These are phyloP conservation scores for Hesperia comma DNA, from an alignment of 2,888 invertebrate genomes.

Conservation along the genomic window DNA sequence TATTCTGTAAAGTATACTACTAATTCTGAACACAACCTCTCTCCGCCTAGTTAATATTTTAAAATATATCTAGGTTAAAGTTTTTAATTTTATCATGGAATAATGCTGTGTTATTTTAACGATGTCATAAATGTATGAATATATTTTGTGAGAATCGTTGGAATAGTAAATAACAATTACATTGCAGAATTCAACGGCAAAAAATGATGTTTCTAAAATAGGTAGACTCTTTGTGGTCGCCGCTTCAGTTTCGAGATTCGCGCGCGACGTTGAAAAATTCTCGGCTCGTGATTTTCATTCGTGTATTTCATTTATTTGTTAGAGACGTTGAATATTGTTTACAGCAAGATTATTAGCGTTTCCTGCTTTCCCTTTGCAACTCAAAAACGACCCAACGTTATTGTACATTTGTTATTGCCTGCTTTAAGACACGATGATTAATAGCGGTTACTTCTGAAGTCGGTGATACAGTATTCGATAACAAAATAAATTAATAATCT, in stretches of 20 bases:
- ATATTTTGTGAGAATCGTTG: background rate
- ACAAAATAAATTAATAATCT: background rate
- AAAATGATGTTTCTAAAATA: conserved; percentile 49
- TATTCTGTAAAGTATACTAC: background rate
- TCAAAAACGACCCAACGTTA: conserved; percentile 49
- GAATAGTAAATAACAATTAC: conserved; percentile 5
- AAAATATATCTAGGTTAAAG: too few relatives aligned
- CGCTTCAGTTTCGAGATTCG: conserved; percentile 68
- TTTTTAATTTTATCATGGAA: too few relatives aligned
- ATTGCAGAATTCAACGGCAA: conserved; percentile 60
- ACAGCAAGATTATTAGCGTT: conserved; percentile 57
- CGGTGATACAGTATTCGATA: background rate
- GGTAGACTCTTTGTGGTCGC: conserved; percentile 68
- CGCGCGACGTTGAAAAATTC: conserved; percentile 78
- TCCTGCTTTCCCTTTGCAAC: conserved; percentile 60
- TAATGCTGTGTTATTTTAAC: too few relatives aligned
- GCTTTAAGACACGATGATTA: conserved; percentile 11
- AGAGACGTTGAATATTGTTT: conserved; percentile 71
- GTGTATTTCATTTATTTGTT: conserved; percentile 76
- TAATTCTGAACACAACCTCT: too few relatives aligned
- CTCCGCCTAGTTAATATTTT: too few relatives aligned
- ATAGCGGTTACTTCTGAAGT: conserved; percentile 12
- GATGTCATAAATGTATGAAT: too few relatives aligned
- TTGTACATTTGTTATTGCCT: conserved; percentile 35
- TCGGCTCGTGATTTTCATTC: conserved; percentile 78